Evolutionary conservation across 2,888 invertebrate genomes (phyloP).

Genomic region (Tetramorium bicarinatum): DNA sequence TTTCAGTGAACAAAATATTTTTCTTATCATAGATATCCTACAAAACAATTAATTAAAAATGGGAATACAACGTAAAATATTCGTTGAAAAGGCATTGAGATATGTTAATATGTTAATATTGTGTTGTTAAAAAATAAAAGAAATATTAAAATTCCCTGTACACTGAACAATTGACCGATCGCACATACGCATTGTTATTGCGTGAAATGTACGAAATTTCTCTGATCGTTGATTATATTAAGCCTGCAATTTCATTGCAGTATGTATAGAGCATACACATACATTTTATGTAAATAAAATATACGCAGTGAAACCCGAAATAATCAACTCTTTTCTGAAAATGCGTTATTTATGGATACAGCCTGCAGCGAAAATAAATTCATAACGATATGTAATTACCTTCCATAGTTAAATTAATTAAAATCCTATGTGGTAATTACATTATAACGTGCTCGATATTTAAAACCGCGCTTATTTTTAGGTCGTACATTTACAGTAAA

Average conservation of each 20-base stretch:
- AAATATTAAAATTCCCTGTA: constrained; percentile 1
- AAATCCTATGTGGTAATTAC: constrained; percentile 40
- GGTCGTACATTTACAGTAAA: not conserved
- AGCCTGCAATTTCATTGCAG: constrained; percentile 18
- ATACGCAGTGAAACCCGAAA: constrained; percentile 23
- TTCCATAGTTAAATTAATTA: constrained; percentile 50
- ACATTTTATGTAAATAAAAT: constrained; percentile 44
- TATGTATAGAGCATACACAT: not conserved
- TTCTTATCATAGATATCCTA: not conserved
- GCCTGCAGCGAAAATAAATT: constrained; percentile 49
- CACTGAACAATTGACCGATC: not conserved
- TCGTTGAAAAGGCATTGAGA: not conserved
- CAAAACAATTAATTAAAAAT: not conserved
- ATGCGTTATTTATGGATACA: constrained; percentile 47
- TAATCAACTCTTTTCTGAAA: constrained; percentile 43
- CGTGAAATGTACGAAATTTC: constrained; percentile 48
- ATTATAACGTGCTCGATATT: constrained; percentile 22
- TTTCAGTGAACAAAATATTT: not conserved
- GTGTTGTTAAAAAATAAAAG: not conserved
- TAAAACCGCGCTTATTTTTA: constrained; percentile 12
- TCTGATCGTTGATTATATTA: constrained; percentile 44
- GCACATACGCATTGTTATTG: constrained; percentile 15
- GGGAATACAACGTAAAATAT: not conserved
- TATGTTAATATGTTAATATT: constrained; percentile 4
- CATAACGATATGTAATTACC: constrained; percentile 32